A percentile compares a stretch with the other conserved stretches of the same genome.
Conservation (phyloP, 2,113 vertebrate genomes). For the Apodemus sylvaticus region DNA sequence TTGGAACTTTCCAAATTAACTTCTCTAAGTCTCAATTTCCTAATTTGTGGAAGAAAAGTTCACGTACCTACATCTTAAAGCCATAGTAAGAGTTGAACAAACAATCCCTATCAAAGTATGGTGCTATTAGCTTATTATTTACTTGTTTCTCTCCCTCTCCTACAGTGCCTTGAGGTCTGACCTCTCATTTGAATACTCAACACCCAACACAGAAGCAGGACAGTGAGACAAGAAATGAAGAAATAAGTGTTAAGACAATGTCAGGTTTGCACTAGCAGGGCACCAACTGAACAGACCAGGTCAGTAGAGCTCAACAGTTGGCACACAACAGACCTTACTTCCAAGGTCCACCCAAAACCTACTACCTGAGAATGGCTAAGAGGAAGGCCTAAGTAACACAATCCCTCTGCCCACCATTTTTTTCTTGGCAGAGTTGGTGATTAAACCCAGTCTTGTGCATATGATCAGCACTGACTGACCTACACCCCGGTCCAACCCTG, state of each 20-base stretch:
- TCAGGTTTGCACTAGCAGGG: not conserved
- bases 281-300: not conserved
- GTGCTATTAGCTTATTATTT: not conserved
- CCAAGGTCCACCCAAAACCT: not conserved
- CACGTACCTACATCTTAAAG: not conserved
- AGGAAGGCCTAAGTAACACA: not conserved
- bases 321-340: not conserved
- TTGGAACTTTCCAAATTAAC: constrained; percentile 33
- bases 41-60: not conserved
- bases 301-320: not conserved
- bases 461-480: not conserved
- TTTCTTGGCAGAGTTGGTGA: not conserved
- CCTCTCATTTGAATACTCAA: constrained; percentile 6
- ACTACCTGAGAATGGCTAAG: not conserved
- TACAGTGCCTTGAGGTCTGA: not conserved
- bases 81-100: not conserved
- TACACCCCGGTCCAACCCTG: not conserved
- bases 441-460: not conserved
- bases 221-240: constrained; percentile 10
- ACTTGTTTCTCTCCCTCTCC: not conserved
- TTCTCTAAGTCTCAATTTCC: not conserved
- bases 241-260: not conserved
- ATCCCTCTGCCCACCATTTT: not conserved
- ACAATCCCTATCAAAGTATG: not conserved
- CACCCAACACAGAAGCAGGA: not conserved